Conservation (phyloP, 2,888 invertebrate species). For the Conops quadrifasciatus region DNA sequence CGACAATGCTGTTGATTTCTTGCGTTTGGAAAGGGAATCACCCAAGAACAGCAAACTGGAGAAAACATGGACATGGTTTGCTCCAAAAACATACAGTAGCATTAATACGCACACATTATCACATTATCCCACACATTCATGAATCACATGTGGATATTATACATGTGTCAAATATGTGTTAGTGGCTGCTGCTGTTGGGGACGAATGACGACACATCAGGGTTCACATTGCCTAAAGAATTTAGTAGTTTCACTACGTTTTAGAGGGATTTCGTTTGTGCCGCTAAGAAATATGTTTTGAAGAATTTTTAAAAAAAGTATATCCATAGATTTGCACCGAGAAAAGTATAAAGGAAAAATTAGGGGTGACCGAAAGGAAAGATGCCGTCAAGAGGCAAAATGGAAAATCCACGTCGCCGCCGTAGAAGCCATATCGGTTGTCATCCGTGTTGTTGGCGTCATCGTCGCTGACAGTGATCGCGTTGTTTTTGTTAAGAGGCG, state of each 20-base stretch:
- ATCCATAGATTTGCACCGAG: no score
- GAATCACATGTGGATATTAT: slow-evolving; percentile 38
- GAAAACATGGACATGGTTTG: slow-evolving; percentile 10
- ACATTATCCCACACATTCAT: slow-evolving; percentile 2
- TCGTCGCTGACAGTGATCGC: background rate
- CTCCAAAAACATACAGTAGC: slow-evolving; percentile 1
- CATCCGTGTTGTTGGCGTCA: background rate
- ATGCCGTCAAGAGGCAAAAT: slow-evolving; percentile 8
- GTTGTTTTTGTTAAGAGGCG: background rate
- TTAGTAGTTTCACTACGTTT: background rate
- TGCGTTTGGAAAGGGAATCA: slow-evolving; percentile 43
- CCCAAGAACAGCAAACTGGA: slow-evolving; percentile 2
- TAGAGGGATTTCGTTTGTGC: background rate
- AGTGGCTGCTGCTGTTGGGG: slow-evolving; percentile 34
- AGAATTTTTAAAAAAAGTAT: no score
- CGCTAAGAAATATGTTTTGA: no score
- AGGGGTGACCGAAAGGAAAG: background rate
- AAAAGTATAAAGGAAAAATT: background rate
- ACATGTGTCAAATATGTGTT: slow-evolving; percentile 17
- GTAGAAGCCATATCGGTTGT: no score
- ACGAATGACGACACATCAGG: background rate
- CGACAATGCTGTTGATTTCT: background rate
- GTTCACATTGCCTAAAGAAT: background rate
- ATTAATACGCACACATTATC: no score
- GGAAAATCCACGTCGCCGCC: slow-evolving; percentile 1